Conservation (phyloP, 2,888 invertebrate species). For the Thecophora atra region DNA sequence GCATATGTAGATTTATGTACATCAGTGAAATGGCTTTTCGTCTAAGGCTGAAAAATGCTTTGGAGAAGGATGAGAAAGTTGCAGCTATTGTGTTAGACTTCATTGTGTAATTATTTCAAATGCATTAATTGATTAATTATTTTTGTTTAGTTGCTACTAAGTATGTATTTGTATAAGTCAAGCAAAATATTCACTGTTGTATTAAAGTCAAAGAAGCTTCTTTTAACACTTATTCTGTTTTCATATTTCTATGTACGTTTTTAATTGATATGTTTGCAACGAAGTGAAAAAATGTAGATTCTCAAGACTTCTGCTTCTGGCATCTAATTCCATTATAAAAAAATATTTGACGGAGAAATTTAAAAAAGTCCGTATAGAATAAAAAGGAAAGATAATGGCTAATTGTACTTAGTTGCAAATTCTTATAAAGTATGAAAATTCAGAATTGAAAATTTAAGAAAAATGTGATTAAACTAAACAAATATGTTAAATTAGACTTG, state of each 20-base stretch:
- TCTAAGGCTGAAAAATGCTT: not conserved
- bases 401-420: no score
- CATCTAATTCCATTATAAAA: no score
- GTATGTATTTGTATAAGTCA: slow-evolving; percentile 14
- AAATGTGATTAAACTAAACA: no score
- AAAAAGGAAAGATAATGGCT: no score
- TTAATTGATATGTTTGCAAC: slow-evolving; percentile 52
- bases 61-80: not conserved
- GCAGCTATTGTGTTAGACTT: not conserved
- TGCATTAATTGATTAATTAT: slow-evolving; percentile 29
- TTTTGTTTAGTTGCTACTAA: slow-evolving; percentile 17
- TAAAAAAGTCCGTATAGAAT: not conserved
- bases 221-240: slow-evolving; percentile 36
- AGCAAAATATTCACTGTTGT: slow-evolving; percentile 3
- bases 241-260: slow-evolving; percentile 25
- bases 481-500: no score
- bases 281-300: slow-evolving; percentile 64
- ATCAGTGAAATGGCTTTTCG: no score
- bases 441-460: no score
- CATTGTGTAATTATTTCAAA: not conserved
- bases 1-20: no score
- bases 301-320: no score
- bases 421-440: no score
- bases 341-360: no score
- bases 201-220: slow-evolving; percentile 1